Conservation (phyloP, 2,888 invertebrate genomes). For the Limnephilus lunatus region DNA sequence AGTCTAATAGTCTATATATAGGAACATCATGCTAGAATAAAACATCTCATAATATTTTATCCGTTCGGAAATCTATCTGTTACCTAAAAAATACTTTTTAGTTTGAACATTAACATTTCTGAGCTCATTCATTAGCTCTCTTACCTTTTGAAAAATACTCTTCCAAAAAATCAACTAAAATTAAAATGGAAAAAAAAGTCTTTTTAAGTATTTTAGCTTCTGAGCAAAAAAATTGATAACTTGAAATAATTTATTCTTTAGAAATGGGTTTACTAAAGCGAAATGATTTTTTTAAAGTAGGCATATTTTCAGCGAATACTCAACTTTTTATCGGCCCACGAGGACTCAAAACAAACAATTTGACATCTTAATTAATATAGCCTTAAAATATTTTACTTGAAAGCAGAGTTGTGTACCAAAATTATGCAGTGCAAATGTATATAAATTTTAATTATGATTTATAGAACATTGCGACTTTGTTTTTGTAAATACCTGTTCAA, state of each 20-base stretch:
- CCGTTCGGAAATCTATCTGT: too few relatives aligned
- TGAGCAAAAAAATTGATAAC: background rate
- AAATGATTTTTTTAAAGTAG: background rate
- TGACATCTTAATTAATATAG: too few relatives aligned
- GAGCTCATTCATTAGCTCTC: background rate
- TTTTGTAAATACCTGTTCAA: background rate
- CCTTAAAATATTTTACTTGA: background rate
- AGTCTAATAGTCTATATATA: too few relatives aligned
- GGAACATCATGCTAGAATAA: too few relatives aligned
- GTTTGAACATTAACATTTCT: background rate
- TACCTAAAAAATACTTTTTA: too few relatives aligned
- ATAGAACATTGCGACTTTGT: background rate
- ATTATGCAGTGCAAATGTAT: background rate
- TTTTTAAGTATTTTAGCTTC: background rate
- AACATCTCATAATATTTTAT: too few relatives aligned
- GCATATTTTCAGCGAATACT: background rate
- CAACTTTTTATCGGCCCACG: too few relatives aligned
- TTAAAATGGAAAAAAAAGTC: background rate
- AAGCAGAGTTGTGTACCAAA: background rate
- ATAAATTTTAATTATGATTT: background rate
- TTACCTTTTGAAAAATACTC: background rate
- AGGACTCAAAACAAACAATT: too few relatives aligned
- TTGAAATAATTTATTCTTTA: too few relatives aligned
- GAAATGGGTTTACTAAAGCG: too few relatives aligned
- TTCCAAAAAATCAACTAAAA: background rate